Conservation (phyloP, 2,797 vertebrate genomes). For the Anabacerthia variegaticeps region DNA sequence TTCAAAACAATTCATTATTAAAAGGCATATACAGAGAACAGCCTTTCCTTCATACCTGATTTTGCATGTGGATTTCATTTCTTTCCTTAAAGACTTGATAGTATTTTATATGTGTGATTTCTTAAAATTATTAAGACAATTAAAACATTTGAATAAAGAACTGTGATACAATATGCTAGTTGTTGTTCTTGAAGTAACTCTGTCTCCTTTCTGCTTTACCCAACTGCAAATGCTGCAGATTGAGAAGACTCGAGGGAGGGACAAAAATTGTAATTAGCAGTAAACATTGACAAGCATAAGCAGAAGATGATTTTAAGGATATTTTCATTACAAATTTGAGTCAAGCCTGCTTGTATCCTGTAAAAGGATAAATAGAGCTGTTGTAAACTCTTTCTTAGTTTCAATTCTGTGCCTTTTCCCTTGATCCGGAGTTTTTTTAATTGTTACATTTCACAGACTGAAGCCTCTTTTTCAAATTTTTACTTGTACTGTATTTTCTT, state of each 20-base stretch:
- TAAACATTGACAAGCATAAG: neutral
- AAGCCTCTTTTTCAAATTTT: neutral
- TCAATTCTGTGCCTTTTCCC: neutral
- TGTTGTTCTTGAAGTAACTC: neutral
- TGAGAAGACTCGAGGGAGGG: neutral
- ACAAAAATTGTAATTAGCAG: neutral
- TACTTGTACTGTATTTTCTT: neutral
- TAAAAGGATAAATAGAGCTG: neutral
- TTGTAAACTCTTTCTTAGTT: neutral
- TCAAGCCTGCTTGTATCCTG: neutral
- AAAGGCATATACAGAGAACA: rapidly evolving
- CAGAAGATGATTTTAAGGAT: neutral
- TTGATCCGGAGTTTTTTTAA: neutral
- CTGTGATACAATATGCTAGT: neutral
- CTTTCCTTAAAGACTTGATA: neutral
- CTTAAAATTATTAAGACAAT: neutral
- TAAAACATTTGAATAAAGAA: neutral
- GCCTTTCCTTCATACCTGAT: neutral
- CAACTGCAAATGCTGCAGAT: neutral
- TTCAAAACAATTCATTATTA: neutral
- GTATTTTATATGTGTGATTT: neutral
- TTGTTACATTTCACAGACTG: neutral
- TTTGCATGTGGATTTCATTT: neutral
- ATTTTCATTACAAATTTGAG: neutral
- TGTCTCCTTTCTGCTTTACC: neutral